Evolutionary conservation across 2,113 vertebrate genomes (phyloP).

Genomic region (Alaudala cheleensis): DNA sequence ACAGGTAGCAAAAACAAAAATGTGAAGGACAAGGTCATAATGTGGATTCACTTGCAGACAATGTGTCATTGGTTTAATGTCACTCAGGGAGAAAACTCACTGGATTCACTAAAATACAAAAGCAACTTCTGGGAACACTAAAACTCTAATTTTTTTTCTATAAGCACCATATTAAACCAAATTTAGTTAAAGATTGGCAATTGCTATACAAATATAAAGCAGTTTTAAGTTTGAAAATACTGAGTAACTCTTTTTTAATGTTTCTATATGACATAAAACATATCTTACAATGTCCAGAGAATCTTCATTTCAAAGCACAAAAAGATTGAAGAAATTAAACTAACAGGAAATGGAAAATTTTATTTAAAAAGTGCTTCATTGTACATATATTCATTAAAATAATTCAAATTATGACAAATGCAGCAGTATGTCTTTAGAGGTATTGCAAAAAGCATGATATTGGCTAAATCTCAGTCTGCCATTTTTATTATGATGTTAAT

Average conservation of each 20-base stretch:
- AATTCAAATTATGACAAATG: not conserved
- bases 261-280: not conserved
- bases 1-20: conserved; percentile 61
- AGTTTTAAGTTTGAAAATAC: not conserved
- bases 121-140: not conserved
- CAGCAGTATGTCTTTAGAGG: not conserved
- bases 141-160: not conserved
- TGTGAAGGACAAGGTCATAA: not conserved
- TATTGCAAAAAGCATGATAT: not conserved
- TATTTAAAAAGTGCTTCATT: not conserved
- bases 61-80: not conserved
- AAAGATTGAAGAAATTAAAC: not conserved
- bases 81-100: not conserved
- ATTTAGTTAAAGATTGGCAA: not conserved
- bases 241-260: not conserved
- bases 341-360: not conserved
- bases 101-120: conserved; percentile 3
- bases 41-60: not conserved
- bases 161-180: conserved; percentile 12
- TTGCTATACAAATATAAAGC: not conserved
- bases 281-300: not conserved
- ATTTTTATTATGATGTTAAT: not conserved
- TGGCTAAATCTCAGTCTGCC: not conserved
- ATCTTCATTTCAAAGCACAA: not conserved
- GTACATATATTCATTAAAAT: not conserved